phyloP scores from a whole-genome alignment of 2,113 vertebrate genomes.

The Poecile atricapillus region DNA sequence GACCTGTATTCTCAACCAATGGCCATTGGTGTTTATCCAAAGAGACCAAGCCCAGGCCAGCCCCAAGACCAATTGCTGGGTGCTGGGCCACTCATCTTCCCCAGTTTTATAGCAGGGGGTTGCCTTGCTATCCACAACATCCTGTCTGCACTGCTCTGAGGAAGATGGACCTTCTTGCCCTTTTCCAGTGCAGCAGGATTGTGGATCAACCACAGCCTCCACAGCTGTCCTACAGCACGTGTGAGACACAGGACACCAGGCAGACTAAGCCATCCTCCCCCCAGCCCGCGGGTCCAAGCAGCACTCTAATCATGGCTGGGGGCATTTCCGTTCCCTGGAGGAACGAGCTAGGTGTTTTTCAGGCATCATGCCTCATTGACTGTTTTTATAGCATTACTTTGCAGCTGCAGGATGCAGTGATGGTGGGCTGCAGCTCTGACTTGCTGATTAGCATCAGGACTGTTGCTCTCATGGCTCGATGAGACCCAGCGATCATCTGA shows the following conservation, averaged over 20 bases:
- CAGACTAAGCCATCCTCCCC: neutral
- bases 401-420: neutral
- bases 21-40: neutral
- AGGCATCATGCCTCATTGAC: neutral
- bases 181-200: neutral
- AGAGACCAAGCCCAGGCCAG: neutral
- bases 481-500: neutral
- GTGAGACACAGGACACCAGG: neutral
- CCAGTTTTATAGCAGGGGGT: neutral
- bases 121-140: neutral
- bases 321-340: neutral
- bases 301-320: neutral
- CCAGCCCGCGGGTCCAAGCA: fast-evolving
- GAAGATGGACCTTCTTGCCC: neutral
- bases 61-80: neutral
- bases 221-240: fast-evolving
- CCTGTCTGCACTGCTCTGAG: neutral
- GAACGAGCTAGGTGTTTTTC: neutral
- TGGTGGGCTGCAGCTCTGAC: neutral
- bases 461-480: fast-evolving
- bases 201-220: neutral
- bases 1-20: neutral
- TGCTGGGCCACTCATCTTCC: neutral
- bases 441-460: neutral
- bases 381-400: neutral